Evolutionary conservation across 2,888 invertebrate species (phyloP).

Genomic region (Zaprionus bogoriensis): DNA sequence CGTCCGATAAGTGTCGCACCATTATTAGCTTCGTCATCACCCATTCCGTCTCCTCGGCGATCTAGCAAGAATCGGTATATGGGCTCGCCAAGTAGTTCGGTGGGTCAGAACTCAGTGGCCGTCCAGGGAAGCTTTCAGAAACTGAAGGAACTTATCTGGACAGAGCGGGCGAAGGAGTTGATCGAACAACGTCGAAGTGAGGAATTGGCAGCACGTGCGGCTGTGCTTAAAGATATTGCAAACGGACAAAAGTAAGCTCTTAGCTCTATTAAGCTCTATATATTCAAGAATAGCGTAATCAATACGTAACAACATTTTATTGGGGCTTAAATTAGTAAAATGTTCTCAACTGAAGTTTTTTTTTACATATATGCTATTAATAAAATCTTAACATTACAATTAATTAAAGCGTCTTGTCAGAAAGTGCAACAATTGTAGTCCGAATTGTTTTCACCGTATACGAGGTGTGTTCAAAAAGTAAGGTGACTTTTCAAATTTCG

Average conservation of each 20-base stretch:
- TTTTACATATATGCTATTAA: no score
- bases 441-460: no score
- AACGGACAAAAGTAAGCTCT: conserved; percentile 85
- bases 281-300: neutral
- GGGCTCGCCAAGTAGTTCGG: conserved; percentile 51
- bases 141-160: conserved; percentile 90
- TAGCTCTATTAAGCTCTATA: neutral
- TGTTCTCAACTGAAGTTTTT: no score
- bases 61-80: conserved; percentile 70
- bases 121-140: conserved; percentile 86
- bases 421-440: no score
- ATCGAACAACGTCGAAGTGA: conserved; percentile 89
- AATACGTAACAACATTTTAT: no score
- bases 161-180: conserved; percentile 89
- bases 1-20: conserved; percentile 58
- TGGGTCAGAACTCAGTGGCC: conserved; percentile 61
- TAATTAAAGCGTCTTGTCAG: no score
- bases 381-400: no score
- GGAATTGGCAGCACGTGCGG: conserved; percentile 87
- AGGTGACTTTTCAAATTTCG: no score
- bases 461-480: no score
- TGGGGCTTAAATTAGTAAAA: no score
- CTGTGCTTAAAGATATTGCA: conserved; percentile 86
- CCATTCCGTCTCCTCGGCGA: conserved; percentile 47
- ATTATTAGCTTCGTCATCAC: neutral